Base-by-base conservation (phyloP, 2,888 invertebrate genomes). In the Cotesia congregata region DNA sequence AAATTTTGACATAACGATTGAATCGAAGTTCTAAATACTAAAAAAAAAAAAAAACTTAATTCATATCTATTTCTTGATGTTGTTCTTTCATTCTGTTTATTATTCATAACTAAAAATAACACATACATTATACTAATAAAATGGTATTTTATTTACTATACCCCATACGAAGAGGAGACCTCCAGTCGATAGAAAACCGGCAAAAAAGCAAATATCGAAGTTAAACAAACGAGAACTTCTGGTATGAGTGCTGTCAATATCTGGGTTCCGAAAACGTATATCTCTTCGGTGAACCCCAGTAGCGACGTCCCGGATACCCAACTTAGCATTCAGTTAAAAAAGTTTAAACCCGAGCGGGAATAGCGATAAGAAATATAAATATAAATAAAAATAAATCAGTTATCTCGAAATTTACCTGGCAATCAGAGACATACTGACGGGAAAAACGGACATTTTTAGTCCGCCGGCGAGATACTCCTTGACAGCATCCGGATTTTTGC, bases 351-450 rank as follows among this genome's bases (percentile, higher is more conserved):
- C 30, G 30, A 30, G 30, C 90, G 91, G 60, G 30, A 65, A 12
- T 17, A n/a, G 6, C 30, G n/a, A 38, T 9, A 73, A 50, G 4
- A 62, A 30, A 30, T 30, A 30, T 30, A 30, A 30, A 30, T 30
- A 30, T 30, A 30, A 30, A 30, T 30, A 30, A 30, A 30, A 30
- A 30, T 30, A 30, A 30, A 30, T 30, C 12, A 12, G 9, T 50
- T 50, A 50, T 12, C 12, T 2, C 3, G 30, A 50, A 50, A 50
- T 3, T 60, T 74, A 94, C 94, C 94, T 94, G 83, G 94, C 94
- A 81, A 95, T 94, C 77, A 95, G 89, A n/a, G 94, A 94, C 94
- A 94, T 94, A 72, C 94, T 94, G 85, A 95, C 94, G 0, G 94
- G 94, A 83, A 94, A 93, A 82, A 94, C 93, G n/a, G 94, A 93